Evolutionary conservation across 2,888 invertebrate genomes (phyloP), one percentile per base, ranked within the genome.

Genomic region (Formica aserva): DNA sequence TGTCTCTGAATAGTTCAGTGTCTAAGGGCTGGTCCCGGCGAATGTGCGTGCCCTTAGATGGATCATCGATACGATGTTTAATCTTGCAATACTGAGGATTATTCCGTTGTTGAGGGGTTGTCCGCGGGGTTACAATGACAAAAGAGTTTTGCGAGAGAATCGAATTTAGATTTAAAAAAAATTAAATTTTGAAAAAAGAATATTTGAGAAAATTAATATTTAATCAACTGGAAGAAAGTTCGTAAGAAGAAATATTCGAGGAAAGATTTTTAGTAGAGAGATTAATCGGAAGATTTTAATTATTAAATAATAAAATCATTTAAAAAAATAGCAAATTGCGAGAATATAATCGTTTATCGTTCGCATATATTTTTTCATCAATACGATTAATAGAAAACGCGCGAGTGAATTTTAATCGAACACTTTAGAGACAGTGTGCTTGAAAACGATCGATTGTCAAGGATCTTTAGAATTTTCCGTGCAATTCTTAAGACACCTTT

Each of bases 1-100:
- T 80, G 66, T 57, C 78, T 48, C 48, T 48, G 72, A 75, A 72
- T 80, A 60, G 72, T 71, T 69, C 41, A 65, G 63, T 78, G 65
- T 63, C 35, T 80, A 32, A 72, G 38, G 38, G 35, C 35, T 62
- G 63, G 3, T 63, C 35, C 62, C 9, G 13, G 5, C 48, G 35
- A 63, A 26, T 15, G 18, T 26, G 71, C 22, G 55, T 41, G 26
- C 41, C 41, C 13, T 38, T 22, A 48, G 29, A 11, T 1, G 32
- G 60, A 71, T 45, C 41, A 22, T 41, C 32, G 67, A 67, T 45
- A 41, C 26, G 3, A 15, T 8, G 22, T 48, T 78, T 48, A 57
- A 77, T n/a, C 29, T 15, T 48, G 13, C 5, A 13, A 67, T n/a
- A 48, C 3, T 18, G 29, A 41, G 6, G n/a, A 15, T 15, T n/a